Conservation (phyloP, 53 echinoderm and acorn worm genomes). For the Luidia sarsii region DNA sequence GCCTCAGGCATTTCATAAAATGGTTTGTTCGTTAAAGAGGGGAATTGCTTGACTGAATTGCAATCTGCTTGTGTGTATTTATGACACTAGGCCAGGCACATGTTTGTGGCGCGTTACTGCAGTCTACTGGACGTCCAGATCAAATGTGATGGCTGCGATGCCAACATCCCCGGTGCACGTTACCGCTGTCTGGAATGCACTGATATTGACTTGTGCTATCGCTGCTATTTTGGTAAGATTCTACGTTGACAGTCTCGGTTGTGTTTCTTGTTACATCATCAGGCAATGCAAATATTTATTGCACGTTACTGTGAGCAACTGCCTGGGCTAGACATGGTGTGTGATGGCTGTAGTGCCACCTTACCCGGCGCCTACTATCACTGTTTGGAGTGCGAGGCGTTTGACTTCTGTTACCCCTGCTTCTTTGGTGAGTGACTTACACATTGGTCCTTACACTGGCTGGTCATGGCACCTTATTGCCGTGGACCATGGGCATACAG, state of each 20-base stretch:
- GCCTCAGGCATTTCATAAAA: too few relatives aligned
- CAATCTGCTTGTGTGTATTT: too few relatives aligned
- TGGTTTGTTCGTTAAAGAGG: too few relatives aligned
- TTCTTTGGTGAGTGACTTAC: constrained; percentile 22
- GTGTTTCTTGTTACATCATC: neutral
- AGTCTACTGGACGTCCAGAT: constrained; percentile 74
- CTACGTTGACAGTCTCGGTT: neutral
- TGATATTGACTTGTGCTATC: constrained; percentile 85
- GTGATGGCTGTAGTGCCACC: constrained; percentile 81
- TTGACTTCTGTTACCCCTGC: constrained; percentile 93
- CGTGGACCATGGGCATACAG: too few relatives aligned
- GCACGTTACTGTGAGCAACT: constrained; percentile 88
- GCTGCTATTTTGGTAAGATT: constrained; percentile 80
- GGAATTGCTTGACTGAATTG: too few relatives aligned
- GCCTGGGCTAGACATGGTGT: constrained; percentile 68
- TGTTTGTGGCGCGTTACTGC: constrained; percentile 95
- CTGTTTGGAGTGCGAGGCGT: constrained; percentile 92
- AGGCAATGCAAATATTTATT: constrained; percentile 99
- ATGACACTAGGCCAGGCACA: constrained; percentile 91
- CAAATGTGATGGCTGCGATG: constrained; percentile 84
- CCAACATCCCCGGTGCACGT: constrained; percentile 70
- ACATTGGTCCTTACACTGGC: too few relatives aligned
- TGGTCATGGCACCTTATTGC: too few relatives aligned
- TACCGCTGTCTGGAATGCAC: constrained; percentile 84
- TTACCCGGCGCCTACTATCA: constrained; percentile 81